These are phyloP conservation scores for Yponomeuta sedellus DNA, from an alignment of 2,888 invertebrate genomes.

Conservation along the genomic window DNA sequence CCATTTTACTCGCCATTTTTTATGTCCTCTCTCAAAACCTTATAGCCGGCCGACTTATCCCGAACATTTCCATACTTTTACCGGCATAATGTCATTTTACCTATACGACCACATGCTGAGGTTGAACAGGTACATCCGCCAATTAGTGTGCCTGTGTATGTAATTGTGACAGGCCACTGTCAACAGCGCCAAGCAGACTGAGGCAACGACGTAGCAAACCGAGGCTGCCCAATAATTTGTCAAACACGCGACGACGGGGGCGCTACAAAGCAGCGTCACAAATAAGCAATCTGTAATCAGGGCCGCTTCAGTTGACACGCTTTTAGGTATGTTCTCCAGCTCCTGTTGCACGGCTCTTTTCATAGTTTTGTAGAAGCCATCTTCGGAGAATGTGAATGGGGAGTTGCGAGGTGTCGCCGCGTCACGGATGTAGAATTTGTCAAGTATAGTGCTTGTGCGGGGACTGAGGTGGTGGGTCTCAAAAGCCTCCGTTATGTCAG, in stretches of 20 bases:
- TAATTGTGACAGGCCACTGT: conserved; percentile 83
- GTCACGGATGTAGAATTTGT: conserved; percentile 80
- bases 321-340: conserved; percentile 69
- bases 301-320: conserved; percentile 32
- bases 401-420: conserved; percentile 80
- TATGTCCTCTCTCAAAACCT: not conserved
- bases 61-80: not conserved
- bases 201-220: conserved; percentile 41
- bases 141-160: conserved; percentile 84
- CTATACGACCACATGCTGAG: conserved; percentile 81
- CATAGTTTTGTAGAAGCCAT: conserved; percentile 85
- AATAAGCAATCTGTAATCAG: conserved; percentile 55
- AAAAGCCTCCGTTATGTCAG: conserved; percentile 80
- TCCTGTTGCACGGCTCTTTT: conserved; percentile 75
- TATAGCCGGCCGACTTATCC: not conserved
- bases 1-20: not conserved
- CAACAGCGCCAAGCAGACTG: conserved; percentile 76
- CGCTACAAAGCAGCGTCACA: conserved; percentile 44
- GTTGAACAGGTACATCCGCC: conserved; percentile 87
- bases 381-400: conserved; percentile 83
- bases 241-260: conserved; percentile 39
- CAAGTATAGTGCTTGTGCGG: conserved; percentile 75
- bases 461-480: conserved; percentile 74
- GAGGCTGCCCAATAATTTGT: conserved; percentile 40
- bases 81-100: conserved; percentile 37